phyloP scores from a whole-genome alignment of 2,113 vertebrate species.

The Pardalotus punctatus region DNA sequence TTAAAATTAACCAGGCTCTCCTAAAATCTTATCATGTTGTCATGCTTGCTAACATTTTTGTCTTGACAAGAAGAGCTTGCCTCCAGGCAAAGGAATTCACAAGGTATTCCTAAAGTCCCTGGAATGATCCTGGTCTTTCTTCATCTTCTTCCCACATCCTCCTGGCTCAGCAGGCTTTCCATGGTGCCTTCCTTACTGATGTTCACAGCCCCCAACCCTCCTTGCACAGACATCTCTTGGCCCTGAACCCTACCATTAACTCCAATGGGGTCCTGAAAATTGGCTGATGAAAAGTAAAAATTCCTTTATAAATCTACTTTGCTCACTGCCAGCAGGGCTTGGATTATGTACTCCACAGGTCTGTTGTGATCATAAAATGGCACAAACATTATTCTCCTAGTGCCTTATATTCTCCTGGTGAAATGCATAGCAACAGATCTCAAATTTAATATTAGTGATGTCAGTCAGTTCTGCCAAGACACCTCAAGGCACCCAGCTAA shows the following conservation, averaged over 20 bases:
- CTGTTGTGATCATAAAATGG: not conserved
- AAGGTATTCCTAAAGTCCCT: not conserved
- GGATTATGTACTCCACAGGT: not conserved
- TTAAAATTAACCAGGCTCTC: not conserved
- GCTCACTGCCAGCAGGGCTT: not conserved
- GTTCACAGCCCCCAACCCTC: not conserved
- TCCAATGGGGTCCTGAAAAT: not conserved
- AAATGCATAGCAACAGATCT: not conserved
- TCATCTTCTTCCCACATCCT: not conserved
- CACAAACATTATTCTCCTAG: not conserved
- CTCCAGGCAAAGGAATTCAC: not conserved
- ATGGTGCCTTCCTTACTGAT: not conserved
- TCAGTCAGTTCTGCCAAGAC: not conserved
- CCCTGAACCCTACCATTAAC: not conserved
- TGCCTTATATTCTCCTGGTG: not conserved
- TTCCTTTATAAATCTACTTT: not conserved
- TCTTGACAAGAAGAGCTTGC: not conserved
- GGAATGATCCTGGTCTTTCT: not conserved
- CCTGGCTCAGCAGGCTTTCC: not conserved
- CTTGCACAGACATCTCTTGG: not conserved
- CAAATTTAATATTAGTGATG: not conserved
- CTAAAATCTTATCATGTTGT: not conserved
- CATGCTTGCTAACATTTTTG: not conserved
- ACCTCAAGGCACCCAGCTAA: not conserved
- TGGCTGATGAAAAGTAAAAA: not conserved